Evolutionary conservation across 2,113 vertebrate species (phyloP), one percentile per base, ranked within the genome.

Genomic region (Forbesichthys agassizii): DNA sequence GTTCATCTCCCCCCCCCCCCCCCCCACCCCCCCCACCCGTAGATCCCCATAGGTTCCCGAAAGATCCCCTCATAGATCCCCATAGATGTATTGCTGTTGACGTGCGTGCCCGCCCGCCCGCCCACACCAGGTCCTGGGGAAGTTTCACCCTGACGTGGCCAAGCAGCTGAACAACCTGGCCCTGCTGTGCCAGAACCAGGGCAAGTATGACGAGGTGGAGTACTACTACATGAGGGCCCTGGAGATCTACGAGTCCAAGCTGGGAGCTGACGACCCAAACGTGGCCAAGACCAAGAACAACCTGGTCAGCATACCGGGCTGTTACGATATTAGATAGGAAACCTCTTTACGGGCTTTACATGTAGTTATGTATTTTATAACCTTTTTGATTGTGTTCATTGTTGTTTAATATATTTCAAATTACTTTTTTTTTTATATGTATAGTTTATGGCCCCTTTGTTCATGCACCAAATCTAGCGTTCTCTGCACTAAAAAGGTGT

Each of bases 261-360:
- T 99, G 68, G 98, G 98, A 9, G 92, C 94, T 0, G 96, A 99
- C 48, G 97, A 99, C 80, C 95, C 96, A 64, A 99, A 99, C 0
- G 98, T 99, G 72, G 95, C 97, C 84, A 98, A 98, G 85, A 99
- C 97, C 84, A 99, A 99, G 90, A 99, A 99, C 74, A 99, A 98
- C 78, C 91, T 99, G 95, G 97, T 99, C 69, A 65, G 89, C 6
- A 3, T 54, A 14, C 5, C 16, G 10, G 12, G 10, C 11, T 51
- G 48, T 42, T 20, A 20, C 12, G 8, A 49, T 49, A 3, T 49
- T 49, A 49, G 12, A 49, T 12, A 49, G 12, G 2, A 49, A 49
- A 5, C 6, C 3, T 52, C 3, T 11, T 52, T 52, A 5, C 3
- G 3, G 14, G 51, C 51, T 5, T 13, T 5, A 11, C 51, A 53